Percentiles rank a stretch among this genome's conserved stretches.
phyloP scores from a whole-genome alignment of 2,888 invertebrate species.

The Dorcus hopei region DNA sequence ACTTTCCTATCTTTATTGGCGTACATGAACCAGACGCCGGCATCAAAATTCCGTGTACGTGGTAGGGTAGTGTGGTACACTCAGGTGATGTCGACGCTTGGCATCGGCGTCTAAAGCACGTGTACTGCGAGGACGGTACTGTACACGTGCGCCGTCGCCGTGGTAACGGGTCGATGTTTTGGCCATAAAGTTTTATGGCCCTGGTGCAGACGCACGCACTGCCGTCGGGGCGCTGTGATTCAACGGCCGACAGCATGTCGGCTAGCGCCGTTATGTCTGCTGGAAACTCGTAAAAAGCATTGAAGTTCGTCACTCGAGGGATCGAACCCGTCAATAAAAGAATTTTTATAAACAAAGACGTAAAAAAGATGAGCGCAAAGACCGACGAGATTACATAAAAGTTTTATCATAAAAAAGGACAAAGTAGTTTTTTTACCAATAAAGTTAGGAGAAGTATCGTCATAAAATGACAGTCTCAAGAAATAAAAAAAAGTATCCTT shows the following conservation, averaged over 20 bases:
- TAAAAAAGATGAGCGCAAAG: no score
- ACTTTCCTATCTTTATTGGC: constrained; percentile 13
- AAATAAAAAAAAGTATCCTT: no score
- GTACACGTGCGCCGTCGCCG: constrained; percentile 44
- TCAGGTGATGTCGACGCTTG: constrained; percentile 8
- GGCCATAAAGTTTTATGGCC: constrained; percentile 52
- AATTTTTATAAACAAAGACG: no score
- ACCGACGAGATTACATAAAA: no score
- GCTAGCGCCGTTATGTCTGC: constrained; percentile 43
- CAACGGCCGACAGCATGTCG: constrained; percentile 34
- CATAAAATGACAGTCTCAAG: no score
- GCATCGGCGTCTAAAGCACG: constrained; percentile 16
- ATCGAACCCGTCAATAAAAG: not conserved
- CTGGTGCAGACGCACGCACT: constrained; percentile 44
- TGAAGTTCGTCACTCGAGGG: constrained; percentile 28
- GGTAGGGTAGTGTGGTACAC: not conserved
- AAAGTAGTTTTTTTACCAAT: no score
- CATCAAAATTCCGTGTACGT: not conserved
- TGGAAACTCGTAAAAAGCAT: constrained; percentile 42
- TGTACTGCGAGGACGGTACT: constrained; percentile 24
- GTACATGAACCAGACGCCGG: constrained; percentile 12
- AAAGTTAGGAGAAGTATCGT: no score
- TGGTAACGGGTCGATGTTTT: constrained; percentile 50
- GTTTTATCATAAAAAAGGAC: no score
- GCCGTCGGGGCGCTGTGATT: constrained; percentile 45